These are phyloP conservation scores for Pterophyllum scalare DNA, from an alignment of 2,113 vertebrate species.

Conservation along the genomic window DNA sequence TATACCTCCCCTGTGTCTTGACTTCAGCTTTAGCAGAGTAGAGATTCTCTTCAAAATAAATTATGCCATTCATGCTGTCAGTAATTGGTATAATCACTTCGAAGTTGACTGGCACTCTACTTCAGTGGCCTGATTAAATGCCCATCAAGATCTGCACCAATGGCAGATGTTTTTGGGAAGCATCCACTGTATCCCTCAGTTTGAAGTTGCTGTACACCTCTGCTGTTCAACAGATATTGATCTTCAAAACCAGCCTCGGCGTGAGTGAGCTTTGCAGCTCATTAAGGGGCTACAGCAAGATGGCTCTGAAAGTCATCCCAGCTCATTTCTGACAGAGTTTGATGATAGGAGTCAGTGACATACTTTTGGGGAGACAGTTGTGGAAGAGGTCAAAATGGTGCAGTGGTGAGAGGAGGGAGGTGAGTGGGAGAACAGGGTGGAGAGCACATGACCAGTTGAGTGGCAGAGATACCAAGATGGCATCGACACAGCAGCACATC, in stretches of 20 bases:
- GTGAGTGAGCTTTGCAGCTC: constrained; percentile 45
- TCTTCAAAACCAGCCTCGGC: constrained; percentile 38
- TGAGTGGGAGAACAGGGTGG: constrained; percentile 37
- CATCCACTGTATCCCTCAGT: constrained; percentile 18
- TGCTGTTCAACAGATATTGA: constrained; percentile 1
- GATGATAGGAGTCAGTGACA: constrained; percentile 35
- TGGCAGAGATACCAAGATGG: constrained; percentile 66
- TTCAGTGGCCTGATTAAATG: constrained; percentile 51
- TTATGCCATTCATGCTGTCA: background rate
- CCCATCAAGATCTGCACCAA: constrained; percentile 46
- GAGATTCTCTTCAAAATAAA: background rate
- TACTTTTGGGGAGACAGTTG: constrained; percentile 33
- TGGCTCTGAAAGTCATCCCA: constrained; percentile 20
- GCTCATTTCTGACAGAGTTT: constrained; percentile 39
- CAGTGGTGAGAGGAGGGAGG: background rate
- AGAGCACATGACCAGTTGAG: constrained; percentile 60
- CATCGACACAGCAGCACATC: constrained; percentile 75
- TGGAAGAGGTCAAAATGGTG: background rate
- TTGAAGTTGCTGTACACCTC: constrained; percentile 27
- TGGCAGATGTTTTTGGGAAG: constrained; percentile 46
- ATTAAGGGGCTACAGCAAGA: constrained; percentile 51
- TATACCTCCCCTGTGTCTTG: background rate
- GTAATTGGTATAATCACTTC: background rate
- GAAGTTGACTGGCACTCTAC: background rate
- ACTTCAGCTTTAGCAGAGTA: background rate